Evolutionary conservation across 2,888 invertebrate genomes (phyloP).

Genomic region (Oasisia sp.): DNA sequence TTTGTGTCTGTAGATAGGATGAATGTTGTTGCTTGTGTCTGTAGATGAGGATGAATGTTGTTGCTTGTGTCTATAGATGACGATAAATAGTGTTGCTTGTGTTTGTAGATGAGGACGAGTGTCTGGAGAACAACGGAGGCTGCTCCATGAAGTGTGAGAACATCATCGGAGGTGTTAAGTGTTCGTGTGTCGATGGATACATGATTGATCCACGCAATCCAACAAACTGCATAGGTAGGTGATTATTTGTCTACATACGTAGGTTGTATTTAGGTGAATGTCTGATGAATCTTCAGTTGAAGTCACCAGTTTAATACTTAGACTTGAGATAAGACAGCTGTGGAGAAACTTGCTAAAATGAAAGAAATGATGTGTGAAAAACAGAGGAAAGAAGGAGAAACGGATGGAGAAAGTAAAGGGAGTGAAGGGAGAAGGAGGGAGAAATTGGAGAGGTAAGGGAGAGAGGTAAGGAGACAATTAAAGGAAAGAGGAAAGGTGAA

Average conservation of each 20-base stretch:
- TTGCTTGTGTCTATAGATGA: too few relatives aligned
- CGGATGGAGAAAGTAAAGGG: too few relatives aligned
- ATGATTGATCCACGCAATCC: neutral
- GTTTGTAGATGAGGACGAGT: conserved; percentile 26
- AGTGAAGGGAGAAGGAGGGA: neutral
- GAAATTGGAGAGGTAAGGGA: neutral
- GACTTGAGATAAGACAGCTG: too few relatives aligned
- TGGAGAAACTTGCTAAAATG: too few relatives aligned
- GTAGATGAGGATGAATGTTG: too few relatives aligned
- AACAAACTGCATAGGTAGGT: conserved; percentile 25
- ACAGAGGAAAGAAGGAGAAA: too few relatives aligned
- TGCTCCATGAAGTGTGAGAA: conserved; percentile 23
- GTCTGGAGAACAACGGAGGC: neutral
- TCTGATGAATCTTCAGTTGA: too few relatives aligned
- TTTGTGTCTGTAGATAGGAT: too few relatives aligned
- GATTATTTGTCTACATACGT: neutral
- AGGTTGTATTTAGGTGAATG: too few relatives aligned
- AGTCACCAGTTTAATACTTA: too few relatives aligned
- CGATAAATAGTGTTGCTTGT: neutral
- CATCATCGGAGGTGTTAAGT: neutral
- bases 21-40: too few relatives aligned
- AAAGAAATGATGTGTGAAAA: too few relatives aligned
- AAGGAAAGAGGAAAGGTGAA: neutral
- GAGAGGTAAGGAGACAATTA: neutral
- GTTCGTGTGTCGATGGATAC: conserved; percentile 24